Evolutionary conservation across 1,140 invertebrate genomes (phyloP).

Genomic region (Drosophila ficusphila): DNA sequence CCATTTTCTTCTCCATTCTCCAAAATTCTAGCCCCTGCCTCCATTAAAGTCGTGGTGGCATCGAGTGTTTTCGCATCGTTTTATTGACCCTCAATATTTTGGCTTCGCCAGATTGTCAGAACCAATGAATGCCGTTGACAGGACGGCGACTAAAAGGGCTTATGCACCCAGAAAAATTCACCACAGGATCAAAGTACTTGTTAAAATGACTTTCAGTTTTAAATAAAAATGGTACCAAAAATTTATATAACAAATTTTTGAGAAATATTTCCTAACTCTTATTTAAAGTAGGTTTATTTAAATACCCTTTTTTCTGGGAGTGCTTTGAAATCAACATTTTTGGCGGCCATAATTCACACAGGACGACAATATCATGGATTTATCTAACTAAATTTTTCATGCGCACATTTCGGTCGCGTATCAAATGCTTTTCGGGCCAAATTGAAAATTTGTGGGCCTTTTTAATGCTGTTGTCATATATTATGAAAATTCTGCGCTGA

Average conservation of each 20-base stretch:
- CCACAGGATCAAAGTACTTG: too few species aligned
- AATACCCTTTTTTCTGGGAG: neutral
- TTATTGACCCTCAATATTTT: constrained; percentile 63
- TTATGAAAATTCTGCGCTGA: constrained; percentile 37
- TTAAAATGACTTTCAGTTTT: too few species aligned
- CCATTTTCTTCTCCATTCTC: neutral
- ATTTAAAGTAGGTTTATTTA: too few species aligned
- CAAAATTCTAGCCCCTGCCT: neutral
- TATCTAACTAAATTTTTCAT: constrained; percentile 55
- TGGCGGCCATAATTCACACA: constrained; percentile 31
- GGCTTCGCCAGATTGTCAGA: constrained; percentile 17
- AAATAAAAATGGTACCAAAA: too few species aligned
- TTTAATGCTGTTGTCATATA: constrained; percentile 43
- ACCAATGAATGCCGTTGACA: constrained; percentile 35
- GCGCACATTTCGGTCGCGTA: constrained; percentile 27
- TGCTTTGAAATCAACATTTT: constrained; percentile 1
- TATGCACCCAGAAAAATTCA: constrained; percentile 11
- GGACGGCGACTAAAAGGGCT: constrained; percentile 4
- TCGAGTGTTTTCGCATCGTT: constrained; percentile 28
- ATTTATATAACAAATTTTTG: too few species aligned
- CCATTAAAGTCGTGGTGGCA: constrained; percentile 21
- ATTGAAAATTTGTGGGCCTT: constrained; percentile 43
- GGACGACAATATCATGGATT: constrained; percentile 32
- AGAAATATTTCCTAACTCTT: too few species aligned
- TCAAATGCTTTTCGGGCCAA: constrained; percentile 32